Evolutionary conservation across 2,888 invertebrate genomes (phyloP).

Genomic region (Ophion costatus): DNA sequence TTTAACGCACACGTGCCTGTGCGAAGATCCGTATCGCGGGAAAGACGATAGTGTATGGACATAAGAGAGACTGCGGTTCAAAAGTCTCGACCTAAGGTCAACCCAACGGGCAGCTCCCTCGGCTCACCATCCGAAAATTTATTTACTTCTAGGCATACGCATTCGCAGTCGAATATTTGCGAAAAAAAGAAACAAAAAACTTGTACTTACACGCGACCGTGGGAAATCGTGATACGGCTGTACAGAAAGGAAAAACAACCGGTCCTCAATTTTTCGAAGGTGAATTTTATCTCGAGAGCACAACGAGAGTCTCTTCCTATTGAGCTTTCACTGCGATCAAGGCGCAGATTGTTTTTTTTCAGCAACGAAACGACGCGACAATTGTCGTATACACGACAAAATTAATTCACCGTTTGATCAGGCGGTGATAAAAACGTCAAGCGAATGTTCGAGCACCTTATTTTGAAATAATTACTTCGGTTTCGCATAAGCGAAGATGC

Average conservation of each 20-base stretch:
- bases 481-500: conserved; percentile 36
- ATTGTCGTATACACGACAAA: no score
- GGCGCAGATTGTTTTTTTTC: background rate
- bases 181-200: background rate
- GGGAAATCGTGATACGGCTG: background rate
- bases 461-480: background rate
- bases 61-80: background rate
- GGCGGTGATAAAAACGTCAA: background rate
- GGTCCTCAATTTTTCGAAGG: no score
- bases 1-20: conserved; percentile 29
- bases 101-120: background rate
- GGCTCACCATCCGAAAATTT: background rate
- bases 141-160: background rate
- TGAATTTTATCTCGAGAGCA: no score
- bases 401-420: no score
- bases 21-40: background rate
- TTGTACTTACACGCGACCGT: background rate
- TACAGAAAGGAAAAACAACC: no score
- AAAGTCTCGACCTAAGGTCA: background rate
- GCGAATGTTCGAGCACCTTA: no score
- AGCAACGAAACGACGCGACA: no score
- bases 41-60: background rate
- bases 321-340: background rate
- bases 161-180: background rate
- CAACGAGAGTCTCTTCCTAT: background rate